Conservation (phyloP, 2,113 vertebrate genomes). For the Pygathrix nemaeus region DNA sequence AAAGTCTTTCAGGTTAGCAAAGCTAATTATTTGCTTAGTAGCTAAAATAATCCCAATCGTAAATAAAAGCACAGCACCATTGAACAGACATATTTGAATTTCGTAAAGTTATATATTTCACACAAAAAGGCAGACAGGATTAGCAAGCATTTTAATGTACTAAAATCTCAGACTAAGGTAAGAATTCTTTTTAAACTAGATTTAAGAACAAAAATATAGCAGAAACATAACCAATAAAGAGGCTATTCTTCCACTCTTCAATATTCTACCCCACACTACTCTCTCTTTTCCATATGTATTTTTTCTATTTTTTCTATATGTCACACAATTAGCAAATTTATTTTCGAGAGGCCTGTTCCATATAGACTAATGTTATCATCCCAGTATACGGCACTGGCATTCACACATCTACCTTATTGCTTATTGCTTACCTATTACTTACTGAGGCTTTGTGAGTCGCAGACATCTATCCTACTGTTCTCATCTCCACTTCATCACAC, state of each 20-base stretch:
- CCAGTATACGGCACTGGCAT: not conserved
- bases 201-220: not conserved
- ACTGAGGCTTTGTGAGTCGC: too few species aligned
- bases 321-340: not conserved
- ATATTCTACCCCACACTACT: not conserved
- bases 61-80: not conserved
- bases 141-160: not conserved
- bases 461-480: not conserved
- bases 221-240: not conserved
- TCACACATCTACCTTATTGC: not conserved
- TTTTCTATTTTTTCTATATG: not conserved
- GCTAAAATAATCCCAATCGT: not conserved
- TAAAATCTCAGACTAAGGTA: not conserved
- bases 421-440: not conserved
- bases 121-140: not conserved
- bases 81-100: not conserved
- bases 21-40: not conserved
- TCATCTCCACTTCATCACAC: not conserved
- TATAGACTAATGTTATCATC: not conserved
- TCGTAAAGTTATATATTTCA: not conserved
- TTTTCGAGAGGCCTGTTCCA: not conserved
- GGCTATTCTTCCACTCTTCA: not conserved
- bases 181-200: not conserved
- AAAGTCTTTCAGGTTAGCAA: not conserved
- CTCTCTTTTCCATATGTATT: not conserved